These are phyloP conservation scores for Conomelus anceps DNA, from an alignment of 2,888 invertebrate species.

Conservation along the genomic window DNA sequence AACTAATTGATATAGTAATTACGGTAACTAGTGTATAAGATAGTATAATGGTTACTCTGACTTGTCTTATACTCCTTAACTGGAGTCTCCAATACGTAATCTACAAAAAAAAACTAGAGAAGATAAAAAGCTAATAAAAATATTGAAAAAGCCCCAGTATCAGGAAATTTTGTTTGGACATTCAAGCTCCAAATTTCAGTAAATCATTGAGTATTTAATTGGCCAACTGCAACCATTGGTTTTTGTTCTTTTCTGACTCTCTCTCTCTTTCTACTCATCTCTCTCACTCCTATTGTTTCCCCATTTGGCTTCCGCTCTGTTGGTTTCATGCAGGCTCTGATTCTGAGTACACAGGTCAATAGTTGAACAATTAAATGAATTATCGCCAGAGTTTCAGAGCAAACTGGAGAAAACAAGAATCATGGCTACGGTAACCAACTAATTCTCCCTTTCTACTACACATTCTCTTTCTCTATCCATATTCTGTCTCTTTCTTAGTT, in stretches of 20 bases:
- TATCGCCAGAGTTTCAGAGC: neutral
- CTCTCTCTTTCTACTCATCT: neutral
- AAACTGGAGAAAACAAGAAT: neutral
- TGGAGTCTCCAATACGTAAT: no score
- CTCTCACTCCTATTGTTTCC: neutral
- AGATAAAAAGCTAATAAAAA: no score
- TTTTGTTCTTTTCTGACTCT: neutral
- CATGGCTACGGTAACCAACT: neutral
- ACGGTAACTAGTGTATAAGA: no score
- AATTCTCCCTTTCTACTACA: neutral
- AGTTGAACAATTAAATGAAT: neutral
- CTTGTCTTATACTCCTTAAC: no score
- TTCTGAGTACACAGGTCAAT: neutral
- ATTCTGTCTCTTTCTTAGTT: neutral
- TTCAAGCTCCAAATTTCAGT: no score
- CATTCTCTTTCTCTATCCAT: neutral
- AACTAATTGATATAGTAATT: no score
- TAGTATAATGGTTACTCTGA: no score
- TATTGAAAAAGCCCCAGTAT: no score
- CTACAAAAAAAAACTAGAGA: no score
- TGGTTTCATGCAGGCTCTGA: neutral
- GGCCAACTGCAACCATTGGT: no score
- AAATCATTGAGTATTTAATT: no score
- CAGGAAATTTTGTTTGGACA: no score
- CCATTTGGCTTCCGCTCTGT: neutral